Conservation (phyloP, 2,888 invertebrate genomes). For the Hypsopygia costalis region DNA sequence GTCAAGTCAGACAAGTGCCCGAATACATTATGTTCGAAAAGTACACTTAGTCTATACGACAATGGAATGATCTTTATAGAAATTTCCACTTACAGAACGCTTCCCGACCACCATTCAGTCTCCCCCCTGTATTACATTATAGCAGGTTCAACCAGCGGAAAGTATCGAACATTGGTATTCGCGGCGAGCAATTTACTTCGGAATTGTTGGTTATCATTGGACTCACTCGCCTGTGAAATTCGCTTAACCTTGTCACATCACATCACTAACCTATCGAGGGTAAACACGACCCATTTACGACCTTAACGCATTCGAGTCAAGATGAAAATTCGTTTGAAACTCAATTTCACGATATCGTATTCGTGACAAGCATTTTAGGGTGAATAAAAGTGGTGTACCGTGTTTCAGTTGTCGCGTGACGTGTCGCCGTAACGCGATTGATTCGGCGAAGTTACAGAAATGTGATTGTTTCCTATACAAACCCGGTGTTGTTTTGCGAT, state of each 20-base stretch:
- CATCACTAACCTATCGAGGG: constrained; percentile 5
- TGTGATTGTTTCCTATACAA: not conserved
- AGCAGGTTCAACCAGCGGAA: constrained; percentile 11
- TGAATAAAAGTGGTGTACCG: constrained; percentile 11
- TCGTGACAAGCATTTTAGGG: constrained; percentile 15
- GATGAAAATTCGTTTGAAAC: not conserved
- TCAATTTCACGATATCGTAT: constrained; percentile 6
- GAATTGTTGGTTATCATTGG: constrained; percentile 18
- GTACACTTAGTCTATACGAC: too few species aligned
- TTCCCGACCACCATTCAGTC: too few species aligned
- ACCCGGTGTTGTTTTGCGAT: too few species aligned
- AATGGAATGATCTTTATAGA: too few species aligned
- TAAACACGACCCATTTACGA: constrained; percentile 4
- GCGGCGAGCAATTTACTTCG: constrained; percentile 19
- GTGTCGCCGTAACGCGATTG: constrained; percentile 1
- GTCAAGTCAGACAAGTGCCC: too few species aligned
- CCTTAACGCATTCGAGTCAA: not conserved
- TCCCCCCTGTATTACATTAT: too few species aligned
- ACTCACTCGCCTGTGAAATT: constrained; percentile 25
- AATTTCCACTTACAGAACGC: too few species aligned
- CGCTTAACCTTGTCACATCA: constrained; percentile 24
- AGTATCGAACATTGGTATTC: constrained; percentile 7
- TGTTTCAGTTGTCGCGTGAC: constrained; percentile 10
- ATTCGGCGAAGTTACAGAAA: not conserved
- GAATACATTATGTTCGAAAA: too few species aligned